A percentile compares a stretch with the other conserved stretches of the same genome.
Conservation (phyloP, 2,888 invertebrate genomes). For the Oegoconia quadripuncta region DNA sequence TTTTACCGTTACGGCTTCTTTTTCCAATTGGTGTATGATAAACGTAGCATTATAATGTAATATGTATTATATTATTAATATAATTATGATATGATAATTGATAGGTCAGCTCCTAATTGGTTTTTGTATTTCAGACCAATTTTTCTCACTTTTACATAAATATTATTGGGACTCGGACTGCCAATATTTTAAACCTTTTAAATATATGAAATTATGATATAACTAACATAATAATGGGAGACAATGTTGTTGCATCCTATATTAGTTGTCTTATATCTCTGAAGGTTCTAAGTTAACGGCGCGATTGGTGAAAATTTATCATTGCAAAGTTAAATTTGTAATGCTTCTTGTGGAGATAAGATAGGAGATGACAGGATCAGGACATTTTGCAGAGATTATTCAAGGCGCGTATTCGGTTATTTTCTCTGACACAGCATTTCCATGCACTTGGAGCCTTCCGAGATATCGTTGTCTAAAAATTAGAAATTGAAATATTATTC, state of each 20-base stretch:
- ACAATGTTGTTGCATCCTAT: constrained; percentile 14
- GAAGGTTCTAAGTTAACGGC: background rate
- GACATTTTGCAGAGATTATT: no score
- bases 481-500: background rate
- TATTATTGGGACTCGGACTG: constrained; percentile 67
- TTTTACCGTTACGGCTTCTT: constrained; percentile 67
- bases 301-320: background rate
- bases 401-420: no score
- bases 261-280: background rate
- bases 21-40: constrained; percentile 63
- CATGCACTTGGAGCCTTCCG: constrained; percentile 1
- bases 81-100: constrained; percentile 22
- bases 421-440: no score
- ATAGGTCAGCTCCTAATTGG: constrained; percentile 52
- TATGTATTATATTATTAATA: constrained; percentile 27
- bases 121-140: constrained; percentile 71
- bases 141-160: constrained; percentile 70
- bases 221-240: constrained; percentile 20
- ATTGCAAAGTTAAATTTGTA: no score
- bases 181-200: constrained; percentile 67
- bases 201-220: constrained; percentile 40
- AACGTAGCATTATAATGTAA: constrained; percentile 47
- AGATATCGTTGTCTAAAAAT: constrained; percentile 4
- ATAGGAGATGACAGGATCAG: no score
- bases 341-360: no score